A percentile compares a stretch with the other conserved stretches of the same genome.
These are phyloP conservation scores for Columba livia DNA, from an alignment of 2,113 vertebrate species.

Conservation along the genomic window DNA sequence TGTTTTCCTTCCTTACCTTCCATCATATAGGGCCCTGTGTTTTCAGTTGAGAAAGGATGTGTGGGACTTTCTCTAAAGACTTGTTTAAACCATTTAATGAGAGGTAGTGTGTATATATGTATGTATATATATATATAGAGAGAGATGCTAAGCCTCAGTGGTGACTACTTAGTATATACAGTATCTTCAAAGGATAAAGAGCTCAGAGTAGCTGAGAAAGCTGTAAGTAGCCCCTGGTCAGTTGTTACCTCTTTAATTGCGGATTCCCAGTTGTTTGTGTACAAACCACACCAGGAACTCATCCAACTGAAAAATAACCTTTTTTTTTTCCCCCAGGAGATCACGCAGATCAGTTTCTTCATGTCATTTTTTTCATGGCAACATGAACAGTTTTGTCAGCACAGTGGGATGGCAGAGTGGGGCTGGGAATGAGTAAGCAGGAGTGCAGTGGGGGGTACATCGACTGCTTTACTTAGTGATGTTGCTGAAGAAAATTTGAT, in stretches of 20 bases:
- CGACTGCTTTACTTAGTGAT: background rate
- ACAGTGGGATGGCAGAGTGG: background rate
- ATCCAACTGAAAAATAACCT: background rate
- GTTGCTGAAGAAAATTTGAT: background rate
- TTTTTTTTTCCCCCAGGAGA: background rate
- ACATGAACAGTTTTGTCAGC: background rate
- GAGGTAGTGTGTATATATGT: background rate
- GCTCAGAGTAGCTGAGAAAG: background rate
- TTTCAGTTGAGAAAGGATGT: background rate
- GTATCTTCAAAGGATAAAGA: background rate
- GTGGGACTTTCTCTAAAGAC: background rate
- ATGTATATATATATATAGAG: background rate
- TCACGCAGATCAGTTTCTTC: background rate
- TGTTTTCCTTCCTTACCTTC: background rate
- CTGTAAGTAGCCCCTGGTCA: background rate
- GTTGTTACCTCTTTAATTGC: background rate
- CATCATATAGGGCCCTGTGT: background rate
- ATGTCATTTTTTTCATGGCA: background rate
- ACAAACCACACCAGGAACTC: background rate
- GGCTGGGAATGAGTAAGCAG: background rate
- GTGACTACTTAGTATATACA: background rate
- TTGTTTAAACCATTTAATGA: conserved; percentile 7
- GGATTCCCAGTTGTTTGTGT: background rate
- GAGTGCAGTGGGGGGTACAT: background rate
- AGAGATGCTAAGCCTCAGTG: background rate